Base-by-base conservation (phyloP, 2,888 invertebrate genomes). In the Toxonevra muliebris region DNA sequence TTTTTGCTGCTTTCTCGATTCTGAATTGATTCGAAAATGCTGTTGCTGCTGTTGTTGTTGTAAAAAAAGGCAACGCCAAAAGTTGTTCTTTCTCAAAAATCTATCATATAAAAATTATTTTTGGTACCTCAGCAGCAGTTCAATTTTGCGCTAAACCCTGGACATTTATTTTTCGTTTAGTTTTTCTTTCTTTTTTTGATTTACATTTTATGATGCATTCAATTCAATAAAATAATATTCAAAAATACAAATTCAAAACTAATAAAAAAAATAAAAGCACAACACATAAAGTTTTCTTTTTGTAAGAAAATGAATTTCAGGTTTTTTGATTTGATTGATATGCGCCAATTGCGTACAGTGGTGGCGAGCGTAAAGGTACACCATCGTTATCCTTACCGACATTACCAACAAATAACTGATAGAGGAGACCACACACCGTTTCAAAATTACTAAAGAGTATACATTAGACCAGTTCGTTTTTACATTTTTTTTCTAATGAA, bases 311-410 rank as follows among this genome's bases (percentile, higher is more conserved):
- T 30, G 15, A 48, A n/a, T 48, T n/a, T 15, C 3, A 53, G 30
- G 30, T 30, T 30, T 30, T 64, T 43, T 59, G 65, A 67, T 74
- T 78, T 79, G 79, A 79, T 79, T 76, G 79, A 80, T 79, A 77
- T 76, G 76, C 72, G 76, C 75, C 79, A 76, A 79, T 76, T 80
- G 77, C 76, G 73, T 74, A 19, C 52, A 50, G 30, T 30, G 7
- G 3, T 30, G 30, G 30, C 30, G 3, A 30, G 7, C 7, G 30
- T 30, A 30, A 30, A 30, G 2, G 30, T 30, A 7, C 30, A 30
- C 30, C 30, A 30, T 30, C 30, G 30, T 30, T 30, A 30, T 30
- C 30, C 7, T 30, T 4, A 30, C 30, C 30, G 7, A 30, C 30
- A 30, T 30, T 30, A 30, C 3, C 7, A 30, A 30, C n/a, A n/a